Base-by-base conservation (phyloP, 2,888 invertebrate species). In the Apoderus coryli region DNA sequence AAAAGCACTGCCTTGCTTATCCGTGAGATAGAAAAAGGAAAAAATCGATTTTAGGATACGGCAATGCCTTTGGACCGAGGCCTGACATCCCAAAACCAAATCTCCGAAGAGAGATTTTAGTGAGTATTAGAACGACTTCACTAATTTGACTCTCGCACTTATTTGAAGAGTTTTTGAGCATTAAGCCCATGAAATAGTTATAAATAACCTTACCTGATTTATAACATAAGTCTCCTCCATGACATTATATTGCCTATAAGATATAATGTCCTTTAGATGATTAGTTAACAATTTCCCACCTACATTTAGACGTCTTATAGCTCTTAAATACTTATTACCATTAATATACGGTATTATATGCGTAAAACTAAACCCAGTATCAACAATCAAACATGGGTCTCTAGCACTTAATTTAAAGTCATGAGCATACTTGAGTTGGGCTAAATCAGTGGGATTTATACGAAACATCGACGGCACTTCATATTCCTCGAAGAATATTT, bases 151-250 rank as follows among this genome's bases (percentile, higher is more conserved):
- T n/a, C n/a, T n/a, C n/a, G n/a, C n/a, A n/a, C n/a, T n/a, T n/a
- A n/a, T n/a, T n/a, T n/a, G n/a, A n/a, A n/a, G n/a, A n/a, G n/a
- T n/a, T n/a, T n/a, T n/a, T n/a, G n/a, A n/a, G n/a, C n/a, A n/a
- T n/a, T n/a, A n/a, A n/a, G n/a, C n/a, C n/a, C n/a, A n/a, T n/a
- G n/a, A n/a, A n/a, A n/a, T n/a, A n/a, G n/a, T n/a, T n/a, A n/a
- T n/a, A n/a, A n/a, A n/a, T n/a, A n/a, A n/a, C n/a, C n/a, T n/a
- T n/a, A n/a, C n/a, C 61, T 98, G 95, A 60, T 98, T 98, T 26
- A 98, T 89, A 0, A 98, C 92, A 60, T 85, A 92, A 0, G 93
- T 92, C 58, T 98, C 98, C 53, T 96, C 95, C 89, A 95, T 90
- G 0, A 99, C 93, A 63, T 98, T 89, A 25, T 96, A 60, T 52